Evolutionary conservation across 2,113 vertebrate species (phyloP).

Genomic region (Python bivittatus): DNA sequence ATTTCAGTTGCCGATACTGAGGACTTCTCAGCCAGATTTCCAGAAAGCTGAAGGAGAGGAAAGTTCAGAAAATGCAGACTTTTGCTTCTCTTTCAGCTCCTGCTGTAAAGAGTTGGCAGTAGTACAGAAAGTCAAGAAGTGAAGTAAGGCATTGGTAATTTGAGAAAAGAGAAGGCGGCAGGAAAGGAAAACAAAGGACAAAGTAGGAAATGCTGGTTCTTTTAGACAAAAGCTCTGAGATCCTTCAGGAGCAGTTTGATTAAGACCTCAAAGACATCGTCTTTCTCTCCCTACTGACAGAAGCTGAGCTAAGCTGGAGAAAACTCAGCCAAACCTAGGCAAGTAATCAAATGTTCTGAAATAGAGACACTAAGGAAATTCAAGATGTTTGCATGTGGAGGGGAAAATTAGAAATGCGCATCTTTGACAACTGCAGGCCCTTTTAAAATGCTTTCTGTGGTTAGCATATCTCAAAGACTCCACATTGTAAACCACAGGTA

Average conservation of each 20-base stretch:
- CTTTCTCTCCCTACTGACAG: background rate
- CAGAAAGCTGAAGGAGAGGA: background rate
- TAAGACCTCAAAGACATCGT: conserved; percentile 49
- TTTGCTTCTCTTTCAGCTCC: conserved; percentile 20
- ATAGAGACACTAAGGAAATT: background rate
- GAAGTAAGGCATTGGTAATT: conserved; percentile 64
- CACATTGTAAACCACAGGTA: background rate
- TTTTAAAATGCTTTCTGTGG: background rate
- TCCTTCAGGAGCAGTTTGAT: conserved; percentile 48
- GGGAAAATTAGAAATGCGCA: conserved; percentile 1
- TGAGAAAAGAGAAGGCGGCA: conserved; percentile 59
- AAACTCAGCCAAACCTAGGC: background rate
- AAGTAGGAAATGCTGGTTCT: conserved; percentile 54
- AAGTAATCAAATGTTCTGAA: conserved; percentile 21
- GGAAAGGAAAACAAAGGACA: conserved; percentile 59
- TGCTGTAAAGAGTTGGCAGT: conserved; percentile 43
- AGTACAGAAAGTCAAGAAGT: conserved; percentile 29
- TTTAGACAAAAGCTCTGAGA: conserved; percentile 59
- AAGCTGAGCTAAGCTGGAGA: conserved; percentile 21
- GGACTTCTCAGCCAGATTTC: background rate
- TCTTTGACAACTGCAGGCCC: background rate
- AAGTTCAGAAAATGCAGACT: conserved; percentile 32
- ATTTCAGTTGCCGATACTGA: background rate
- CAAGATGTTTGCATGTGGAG: no score
- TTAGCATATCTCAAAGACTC: background rate